Conservation (phyloP, 2,888 invertebrate genomes). For the Amorpha juglandis region DNA sequence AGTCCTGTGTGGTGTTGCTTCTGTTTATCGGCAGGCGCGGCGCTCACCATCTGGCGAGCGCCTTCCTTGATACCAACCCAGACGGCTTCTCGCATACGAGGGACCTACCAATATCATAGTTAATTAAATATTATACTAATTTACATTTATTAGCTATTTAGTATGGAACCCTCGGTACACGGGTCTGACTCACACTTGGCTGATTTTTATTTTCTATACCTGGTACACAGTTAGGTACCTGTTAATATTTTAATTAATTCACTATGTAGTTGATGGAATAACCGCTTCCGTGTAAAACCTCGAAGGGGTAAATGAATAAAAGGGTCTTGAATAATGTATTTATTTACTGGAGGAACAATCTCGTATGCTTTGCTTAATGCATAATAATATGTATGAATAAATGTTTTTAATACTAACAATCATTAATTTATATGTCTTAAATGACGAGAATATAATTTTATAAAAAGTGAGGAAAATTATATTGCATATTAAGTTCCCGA, state of each 20-base stretch:
- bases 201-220: background rate
- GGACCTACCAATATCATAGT: too few species aligned
- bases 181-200: too few species aligned
- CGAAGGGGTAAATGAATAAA: background rate
- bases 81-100: too few species aligned
- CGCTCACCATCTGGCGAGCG: too few species aligned
- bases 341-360: slow-evolving; percentile 5
- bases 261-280: background rate
- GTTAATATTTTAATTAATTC: background rate
- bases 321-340: slow-evolving; percentile 19
- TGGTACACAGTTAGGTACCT: background rate
- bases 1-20: too few species aligned
- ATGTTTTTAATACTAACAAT: background rate
- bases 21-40: too few species aligned
- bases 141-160: too few species aligned
- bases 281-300: slow-evolving; percentile 19
- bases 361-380: background rate
- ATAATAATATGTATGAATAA: slow-evolving; percentile 18
- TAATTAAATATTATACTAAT: too few species aligned
- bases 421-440: background rate
- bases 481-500: too few species aligned
- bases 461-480: too few species aligned
- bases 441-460: background rate
- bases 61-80: too few species aligned
- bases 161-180: background rate